Conservation (phyloP, 2,888 invertebrate genomes). For the Ichneumoninae sp. region DNA sequence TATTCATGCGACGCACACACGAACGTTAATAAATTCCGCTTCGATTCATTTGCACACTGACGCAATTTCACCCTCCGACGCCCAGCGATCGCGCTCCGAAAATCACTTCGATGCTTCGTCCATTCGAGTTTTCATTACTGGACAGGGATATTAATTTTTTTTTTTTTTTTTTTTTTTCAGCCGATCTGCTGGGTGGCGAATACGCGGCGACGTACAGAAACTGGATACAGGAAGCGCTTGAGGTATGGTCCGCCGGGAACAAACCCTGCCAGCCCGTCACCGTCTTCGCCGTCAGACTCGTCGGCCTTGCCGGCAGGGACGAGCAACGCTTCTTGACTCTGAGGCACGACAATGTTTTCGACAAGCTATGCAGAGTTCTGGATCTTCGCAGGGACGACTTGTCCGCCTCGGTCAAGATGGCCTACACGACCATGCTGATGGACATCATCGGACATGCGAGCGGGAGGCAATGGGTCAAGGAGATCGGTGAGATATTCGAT, state of each 20-base stretch:
- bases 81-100: background rate
- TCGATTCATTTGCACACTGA: background rate
- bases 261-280: slow-evolving; percentile 84
- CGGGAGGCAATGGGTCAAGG: slow-evolving; percentile 88
- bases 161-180: slow-evolving; percentile 63
- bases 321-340: slow-evolving; percentile 88
- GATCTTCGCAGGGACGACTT: slow-evolving; percentile 81
- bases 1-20: slow-evolving; percentile 22
- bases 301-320: slow-evolving; percentile 86
- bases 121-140: background rate
- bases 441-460: slow-evolving; percentile 87
- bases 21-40: slow-evolving; percentile 2
- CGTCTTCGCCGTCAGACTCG: slow-evolving; percentile 88
- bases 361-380: slow-evolving; percentile 80
- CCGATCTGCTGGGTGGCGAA: slow-evolving; percentile 58
- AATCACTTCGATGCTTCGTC: background rate
- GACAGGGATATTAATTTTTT: background rate
- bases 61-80: background rate
- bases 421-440: slow-evolving; percentile 88
- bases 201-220: slow-evolving; percentile 71
- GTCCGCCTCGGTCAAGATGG: slow-evolving; percentile 88
- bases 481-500: slow-evolving; percentile 73
- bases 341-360: slow-evolving; percentile 84
- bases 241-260: slow-evolving; percentile 73
- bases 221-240: slow-evolving; percentile 78